Evolutionary conservation across 2,113 vertebrate genomes (phyloP).

Genomic region (Epinephelus lanceolatus): DNA sequence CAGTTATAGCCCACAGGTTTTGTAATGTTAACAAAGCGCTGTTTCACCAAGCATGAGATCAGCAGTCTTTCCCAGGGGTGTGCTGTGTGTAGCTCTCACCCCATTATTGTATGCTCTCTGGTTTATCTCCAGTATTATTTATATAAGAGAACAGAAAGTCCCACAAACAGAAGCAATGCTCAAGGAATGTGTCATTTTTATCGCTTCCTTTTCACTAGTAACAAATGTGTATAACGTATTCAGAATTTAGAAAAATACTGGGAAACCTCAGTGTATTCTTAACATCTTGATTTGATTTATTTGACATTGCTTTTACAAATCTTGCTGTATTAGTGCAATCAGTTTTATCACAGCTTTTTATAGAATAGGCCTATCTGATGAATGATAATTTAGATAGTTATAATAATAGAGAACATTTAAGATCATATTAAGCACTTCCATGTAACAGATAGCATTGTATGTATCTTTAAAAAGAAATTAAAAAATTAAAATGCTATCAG

Average conservation of each 20-base stretch:
- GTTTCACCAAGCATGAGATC: neutral
- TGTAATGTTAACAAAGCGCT: neutral
- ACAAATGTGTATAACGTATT: neutral
- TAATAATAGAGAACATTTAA: neutral
- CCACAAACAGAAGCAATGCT: neutral
- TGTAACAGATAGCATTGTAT: neutral
- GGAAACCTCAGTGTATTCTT: neutral
- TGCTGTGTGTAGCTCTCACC: neutral
- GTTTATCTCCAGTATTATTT: neutral
- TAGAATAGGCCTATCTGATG: neutral
- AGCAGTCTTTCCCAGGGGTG: neutral
- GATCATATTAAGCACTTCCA: neutral
- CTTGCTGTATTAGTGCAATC: neutral
- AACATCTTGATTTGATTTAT: neutral
- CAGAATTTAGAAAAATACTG: neutral
- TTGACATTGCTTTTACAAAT: neutral
- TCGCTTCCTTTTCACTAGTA: neutral
- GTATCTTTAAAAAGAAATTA: neutral
- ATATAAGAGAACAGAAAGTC: conserved; percentile 4
- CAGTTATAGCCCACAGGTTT: neutral
- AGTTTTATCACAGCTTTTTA: no score
- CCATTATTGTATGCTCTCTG: neutral
- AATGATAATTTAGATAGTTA: neutral
- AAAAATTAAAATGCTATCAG: neutral
- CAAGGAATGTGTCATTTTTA: neutral